A percentile compares a stretch with the other conserved stretches of the same genome.
Evolutionary conservation across 2,888 invertebrate genomes (phyloP).

Genomic region (Podabrus alpinus): DNA sequence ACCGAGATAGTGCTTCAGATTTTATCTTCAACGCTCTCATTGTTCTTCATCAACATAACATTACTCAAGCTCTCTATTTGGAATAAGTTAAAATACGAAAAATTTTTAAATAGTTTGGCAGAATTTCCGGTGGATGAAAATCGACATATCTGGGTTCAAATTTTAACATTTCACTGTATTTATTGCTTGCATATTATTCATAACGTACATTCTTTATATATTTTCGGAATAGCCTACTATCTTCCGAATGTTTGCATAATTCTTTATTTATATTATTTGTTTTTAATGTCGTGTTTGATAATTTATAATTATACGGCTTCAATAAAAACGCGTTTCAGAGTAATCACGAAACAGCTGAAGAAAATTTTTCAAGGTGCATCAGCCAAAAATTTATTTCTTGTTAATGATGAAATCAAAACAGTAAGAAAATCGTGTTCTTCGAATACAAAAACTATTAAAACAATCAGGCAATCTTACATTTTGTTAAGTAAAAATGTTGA

Average conservation of each 20-base stretch:
- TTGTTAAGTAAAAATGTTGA: neutral
- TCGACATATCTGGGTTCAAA: neutral
- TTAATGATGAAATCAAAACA: neutral
- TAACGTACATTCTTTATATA: neutral
- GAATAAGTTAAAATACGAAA: neutral
- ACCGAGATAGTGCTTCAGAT: neutral
- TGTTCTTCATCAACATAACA: neutral
- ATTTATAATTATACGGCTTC: neutral
- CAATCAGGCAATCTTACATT: neutral
- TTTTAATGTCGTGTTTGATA: neutral
- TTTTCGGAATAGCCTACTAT: neutral
- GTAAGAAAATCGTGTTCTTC: neutral
- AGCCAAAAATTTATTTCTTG: neutral
- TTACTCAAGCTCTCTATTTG: neutral
- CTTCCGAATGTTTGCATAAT: neutral
- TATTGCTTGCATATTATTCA: neutral
- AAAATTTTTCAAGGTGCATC: neutral
- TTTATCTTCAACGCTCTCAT: neutral
- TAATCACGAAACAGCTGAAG: neutral
- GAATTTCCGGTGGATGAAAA: neutral
- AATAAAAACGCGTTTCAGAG: neutral
- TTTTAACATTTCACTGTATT: too few relatives aligned
- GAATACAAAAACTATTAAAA: neutral
- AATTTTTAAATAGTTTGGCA: neutral
- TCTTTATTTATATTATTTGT: neutral